Evolutionary conservation across 2,888 invertebrate genomes (phyloP).

Genomic region (Lamellibrachia satsuma): DNA sequence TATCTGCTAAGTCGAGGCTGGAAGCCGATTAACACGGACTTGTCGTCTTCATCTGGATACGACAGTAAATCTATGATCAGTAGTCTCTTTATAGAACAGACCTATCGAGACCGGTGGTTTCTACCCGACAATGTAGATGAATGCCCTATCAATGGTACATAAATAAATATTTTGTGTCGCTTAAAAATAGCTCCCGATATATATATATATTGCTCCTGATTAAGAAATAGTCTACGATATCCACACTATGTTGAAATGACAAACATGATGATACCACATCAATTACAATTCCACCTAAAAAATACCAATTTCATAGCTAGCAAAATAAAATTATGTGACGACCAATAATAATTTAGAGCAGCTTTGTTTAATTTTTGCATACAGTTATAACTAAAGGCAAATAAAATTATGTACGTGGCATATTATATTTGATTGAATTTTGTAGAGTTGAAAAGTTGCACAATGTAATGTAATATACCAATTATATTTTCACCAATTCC

Average conservation of each 20-base stretch:
- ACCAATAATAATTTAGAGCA: too few relatives aligned
- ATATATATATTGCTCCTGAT: background rate
- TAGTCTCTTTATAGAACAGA: slow-evolving; percentile 57
- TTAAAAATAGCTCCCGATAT: background rate
- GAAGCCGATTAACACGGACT: slow-evolving; percentile 52
- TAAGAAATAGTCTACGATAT: background rate
- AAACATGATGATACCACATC: too few relatives aligned
- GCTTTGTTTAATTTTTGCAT: too few relatives aligned
- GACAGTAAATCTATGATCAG: slow-evolving; percentile 48
- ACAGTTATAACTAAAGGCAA: too few relatives aligned
- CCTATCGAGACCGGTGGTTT: slow-evolving; percentile 61
- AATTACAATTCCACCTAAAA: too few relatives aligned
- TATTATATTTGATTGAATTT: too few relatives aligned
- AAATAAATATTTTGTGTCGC: background rate
- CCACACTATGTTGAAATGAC: background rate
- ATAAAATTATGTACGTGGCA: too few relatives aligned
- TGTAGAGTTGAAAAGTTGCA: too few relatives aligned
- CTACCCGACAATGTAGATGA: slow-evolving; percentile 21
- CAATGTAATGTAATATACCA: too few relatives aligned
- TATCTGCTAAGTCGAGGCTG: slow-evolving; percentile 58
- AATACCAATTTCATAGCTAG: too few relatives aligned
- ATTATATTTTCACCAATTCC: too few relatives aligned
- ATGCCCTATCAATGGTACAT: background rate
- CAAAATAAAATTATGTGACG: too few relatives aligned
- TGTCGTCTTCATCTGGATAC: slow-evolving; percentile 59